Evolutionary conservation across 2,113 vertebrate genomes (phyloP).

Genomic region (Rhinolophus sinicus): DNA sequence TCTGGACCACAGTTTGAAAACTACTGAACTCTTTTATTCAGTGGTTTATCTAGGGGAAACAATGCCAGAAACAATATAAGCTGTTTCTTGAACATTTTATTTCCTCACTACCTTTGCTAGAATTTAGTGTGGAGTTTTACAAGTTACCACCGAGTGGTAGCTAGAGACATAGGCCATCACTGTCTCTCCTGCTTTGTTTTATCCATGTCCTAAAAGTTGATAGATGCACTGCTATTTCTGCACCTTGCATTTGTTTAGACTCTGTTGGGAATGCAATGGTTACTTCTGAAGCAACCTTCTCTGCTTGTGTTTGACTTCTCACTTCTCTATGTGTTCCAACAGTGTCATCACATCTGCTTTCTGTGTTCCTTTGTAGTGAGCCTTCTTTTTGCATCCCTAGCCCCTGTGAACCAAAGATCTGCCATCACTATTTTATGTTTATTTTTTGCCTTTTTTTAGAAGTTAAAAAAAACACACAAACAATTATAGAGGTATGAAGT

Average conservation of each 20-base stretch:
- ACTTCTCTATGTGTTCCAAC: not conserved
- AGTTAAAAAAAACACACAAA: not conserved
- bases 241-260: not conserved
- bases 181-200: not conserved
- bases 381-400: not conserved
- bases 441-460: not conserved
- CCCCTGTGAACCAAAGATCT: not conserved
- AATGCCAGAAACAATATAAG: not conserved
- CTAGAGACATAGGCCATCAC: not conserved
- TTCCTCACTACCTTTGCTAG: not conserved
- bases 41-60: not conserved
- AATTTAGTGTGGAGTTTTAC: not conserved
- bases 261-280: not conserved
- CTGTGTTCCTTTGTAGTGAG: not conserved
- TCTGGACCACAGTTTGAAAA: not conserved
- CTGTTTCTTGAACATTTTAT: not conserved
- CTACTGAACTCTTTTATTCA: not conserved
- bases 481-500: not conserved
- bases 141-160: not conserved
- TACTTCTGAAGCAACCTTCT: not conserved
- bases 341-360: not conserved
- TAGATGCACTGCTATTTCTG: not conserved
- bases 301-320: not conserved
- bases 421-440: not conserved
- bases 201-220: not conserved